Base-by-base conservation (phyloP, 92 coral and sea anemone species). In the Palythoa caribaeorum region DNA sequence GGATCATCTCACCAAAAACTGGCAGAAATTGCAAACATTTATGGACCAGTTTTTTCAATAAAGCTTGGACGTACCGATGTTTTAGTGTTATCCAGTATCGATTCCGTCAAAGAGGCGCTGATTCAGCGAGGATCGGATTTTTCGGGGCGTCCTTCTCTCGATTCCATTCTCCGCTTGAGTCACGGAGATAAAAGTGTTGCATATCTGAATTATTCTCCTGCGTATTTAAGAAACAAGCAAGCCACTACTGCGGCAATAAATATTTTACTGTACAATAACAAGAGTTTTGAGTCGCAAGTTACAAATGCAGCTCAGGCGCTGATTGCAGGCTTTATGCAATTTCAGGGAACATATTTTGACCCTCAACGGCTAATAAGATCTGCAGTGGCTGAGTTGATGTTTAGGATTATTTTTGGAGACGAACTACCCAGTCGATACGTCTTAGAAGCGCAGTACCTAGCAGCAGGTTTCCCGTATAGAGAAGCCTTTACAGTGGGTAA, bases 101-200 rank as follows among this genome's bases (percentile, higher is more conserved):
- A 83, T 2, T 83, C 92, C 35, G 87, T 89, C 38, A 92, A 85
- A 57, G 92, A 92, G 73, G 94, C 88, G 62, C 79, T 92, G 77
- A 72, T 89, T 88, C 84, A 70, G 1, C 68, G 78, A 60, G 91
- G 87, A 47, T 78, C 83, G 38, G 94, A 88, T 83, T 92, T 92
- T 59, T 57, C 92, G 65, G 94, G 94, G 36, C 89, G 94, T 15
- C 94, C 94, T n/a, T 62, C 85, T 17, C 84, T 88, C 63, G 83
- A 63, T 71, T 76, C 94, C 28, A 84, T 88, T 47, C 80, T 79
- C 74, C 90, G 80, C 14, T 71, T 90, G 91, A 57, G 63, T 5
- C 48, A 36, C 19, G 66, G 50, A 13, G 69, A 19, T 12, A 78
- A 60, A 17, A 57, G 90, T 15, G 66, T 89, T 2, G 90, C 90